Evolutionary conservation across 2,113 vertebrate species (phyloP), one percentile per base, ranked within the genome.

Genomic region (Hylia prasina): DNA sequence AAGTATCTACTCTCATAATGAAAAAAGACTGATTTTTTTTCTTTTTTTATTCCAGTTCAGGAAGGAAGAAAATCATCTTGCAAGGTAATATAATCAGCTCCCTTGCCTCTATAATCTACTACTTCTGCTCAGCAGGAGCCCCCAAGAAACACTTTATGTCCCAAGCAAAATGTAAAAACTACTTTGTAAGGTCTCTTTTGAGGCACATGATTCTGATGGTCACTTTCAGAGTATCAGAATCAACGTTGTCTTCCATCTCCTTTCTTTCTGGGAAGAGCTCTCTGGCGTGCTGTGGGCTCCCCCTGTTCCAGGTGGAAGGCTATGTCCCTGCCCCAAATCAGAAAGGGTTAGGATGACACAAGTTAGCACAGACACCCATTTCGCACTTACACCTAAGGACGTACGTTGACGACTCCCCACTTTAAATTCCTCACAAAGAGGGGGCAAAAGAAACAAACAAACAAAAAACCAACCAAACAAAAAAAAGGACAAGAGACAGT

Each of bases 401-500:
- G 17, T 82, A 97, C 8, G 60, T 85, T 84, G 93, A 98, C 65
- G 10, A 90, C 72, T 94, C 92, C 93, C 81, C 92, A 75, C 82
- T 95, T 90, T 76, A 94, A 91, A 89, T 83, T 96, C 47, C 81
- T 97, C 97, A 97, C 97, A 95, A 96, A 96, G 78, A 96, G 44
- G 33, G 44, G 50, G 20, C 15, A 28, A 39, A 25, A 6, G 3
- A 42, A 39, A 15, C 9, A 53, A 68, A 13, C 5, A 57, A 64
- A 40, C 4, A 37, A 30, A 37, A 18, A 40, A 33, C 15, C 5
- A 39, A 58, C 6, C 9, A 13, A 56, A 58, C 20, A 9, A 28
- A 33, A 28, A 15, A 20, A 30, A 53, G 97, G 96, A 98, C 97
- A 94, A 97, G 97, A 97, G 97, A 98, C 97, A 98, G 96, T 97